Percentiles rank a stretch among this genome's conserved stretches.
Conservation (phyloP, 2,113 vertebrate species). For the Kryptolebias marmoratus region DNA sequence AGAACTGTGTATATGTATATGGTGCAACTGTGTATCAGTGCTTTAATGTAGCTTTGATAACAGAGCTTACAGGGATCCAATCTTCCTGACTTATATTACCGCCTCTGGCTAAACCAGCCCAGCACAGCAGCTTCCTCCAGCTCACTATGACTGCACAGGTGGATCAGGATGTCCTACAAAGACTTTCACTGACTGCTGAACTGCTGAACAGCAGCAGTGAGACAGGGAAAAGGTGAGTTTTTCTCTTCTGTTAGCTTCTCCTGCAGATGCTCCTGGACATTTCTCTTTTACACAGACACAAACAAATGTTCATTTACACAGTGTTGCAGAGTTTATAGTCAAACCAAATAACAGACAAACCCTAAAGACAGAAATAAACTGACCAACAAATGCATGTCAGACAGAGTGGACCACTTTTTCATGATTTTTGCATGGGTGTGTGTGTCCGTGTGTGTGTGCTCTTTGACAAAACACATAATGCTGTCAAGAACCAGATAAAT, state of each 20-base stretch:
- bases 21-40: constrained; percentile 27
- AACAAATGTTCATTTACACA: not conserved
- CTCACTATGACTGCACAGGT: constrained; percentile 26
- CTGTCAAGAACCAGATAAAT: no score
- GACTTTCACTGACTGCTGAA: constrained; percentile 47
- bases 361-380: constrained; percentile 7
- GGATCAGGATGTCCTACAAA: constrained; percentile 40
- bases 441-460: no score
- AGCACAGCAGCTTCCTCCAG: constrained; percentile 1
- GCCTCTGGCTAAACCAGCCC: constrained; percentile 43
- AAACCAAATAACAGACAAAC: not conserved
- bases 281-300: constrained; percentile 8
- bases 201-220: constrained; percentile 4
- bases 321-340: not conserved
- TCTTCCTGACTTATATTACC: constrained; percentile 38
- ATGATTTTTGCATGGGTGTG: no score
- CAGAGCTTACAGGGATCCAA: constrained; percentile 28
- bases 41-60: constrained; percentile 40
- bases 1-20: not conserved
- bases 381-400: not conserved
- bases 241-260: constrained; percentile 34
- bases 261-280: constrained; percentile 6
- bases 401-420: not conserved
- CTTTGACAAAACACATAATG: no score
- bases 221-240: constrained; percentile 8